Percentiles rank a stretch among this genome's conserved stretches.
Conservation (phyloP, 2,888 invertebrate species). For the Vannuccia rotundouncinata region DNA sequence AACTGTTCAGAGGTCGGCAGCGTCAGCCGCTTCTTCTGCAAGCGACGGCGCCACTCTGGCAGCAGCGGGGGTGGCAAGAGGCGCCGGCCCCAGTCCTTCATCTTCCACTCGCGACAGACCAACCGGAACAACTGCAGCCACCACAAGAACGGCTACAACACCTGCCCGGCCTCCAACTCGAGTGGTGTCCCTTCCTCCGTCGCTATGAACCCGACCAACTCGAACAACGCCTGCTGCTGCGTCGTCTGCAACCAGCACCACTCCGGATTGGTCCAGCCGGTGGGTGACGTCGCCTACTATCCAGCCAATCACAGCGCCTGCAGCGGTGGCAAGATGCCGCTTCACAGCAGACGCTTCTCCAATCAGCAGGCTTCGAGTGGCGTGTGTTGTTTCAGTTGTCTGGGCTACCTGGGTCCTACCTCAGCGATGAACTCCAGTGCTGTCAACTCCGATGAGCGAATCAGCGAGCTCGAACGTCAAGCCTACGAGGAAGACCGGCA, state of each 20-base stretch:
- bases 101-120: background rate
- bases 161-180: background rate
- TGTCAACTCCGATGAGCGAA: no score
- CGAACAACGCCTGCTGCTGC: no score
- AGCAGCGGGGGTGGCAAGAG: background rate
- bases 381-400: conserved; percentile 1
- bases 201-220: no score
- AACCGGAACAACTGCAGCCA: background rate
- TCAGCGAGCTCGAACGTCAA: no score
- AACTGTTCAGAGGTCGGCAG: background rate
- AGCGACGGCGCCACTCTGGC: background rate
- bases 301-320: background rate
- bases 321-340: background rate
- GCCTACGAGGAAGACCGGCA: no score
- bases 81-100: background rate
- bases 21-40: background rate
- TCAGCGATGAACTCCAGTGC: conserved; percentile 17
- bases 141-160: background rate
- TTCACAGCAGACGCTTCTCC: background rate
- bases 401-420: background rate
- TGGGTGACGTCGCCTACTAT: background rate
- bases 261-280: conserved; percentile 9
- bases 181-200: background rate
- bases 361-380: background rate
- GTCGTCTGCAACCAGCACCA: background rate